Percentiles rank a stretch among this genome's conserved stretches.
Evolutionary conservation across 2,113 vertebrate genomes (phyloP).

Genomic region (Columba janthina): DNA sequence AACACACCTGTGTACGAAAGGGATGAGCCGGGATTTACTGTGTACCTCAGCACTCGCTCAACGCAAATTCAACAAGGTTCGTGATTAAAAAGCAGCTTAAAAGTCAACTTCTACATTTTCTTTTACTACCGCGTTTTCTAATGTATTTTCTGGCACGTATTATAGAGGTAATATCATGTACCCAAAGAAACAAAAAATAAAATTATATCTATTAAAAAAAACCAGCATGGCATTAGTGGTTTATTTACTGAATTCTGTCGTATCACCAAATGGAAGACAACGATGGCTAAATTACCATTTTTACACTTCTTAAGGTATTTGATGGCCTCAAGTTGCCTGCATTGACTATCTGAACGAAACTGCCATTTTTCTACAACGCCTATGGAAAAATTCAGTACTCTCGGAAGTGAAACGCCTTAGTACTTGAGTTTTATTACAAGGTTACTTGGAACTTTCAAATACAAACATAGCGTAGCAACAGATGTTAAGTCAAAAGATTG

Average conservation of each 20-base stretch:
- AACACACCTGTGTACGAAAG: constrained; percentile 37
- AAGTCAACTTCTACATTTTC: constrained; percentile 29
- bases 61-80: neutral
- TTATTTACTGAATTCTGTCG: constrained; percentile 60
- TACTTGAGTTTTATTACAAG: constrained; percentile 24
- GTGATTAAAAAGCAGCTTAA: constrained; percentile 66
- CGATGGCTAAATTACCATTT: constrained; percentile 64
- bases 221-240: constrained; percentile 56
- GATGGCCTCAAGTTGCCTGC: constrained; percentile 47
- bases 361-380: constrained; percentile 18
- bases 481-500: constrained; percentile 49
- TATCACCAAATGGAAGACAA: constrained; percentile 81
- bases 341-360: neutral
- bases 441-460: constrained; percentile 31
- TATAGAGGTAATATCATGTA: constrained; percentile 62
- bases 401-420: constrained; percentile 15
- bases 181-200: constrained; percentile 15
- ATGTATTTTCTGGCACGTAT: constrained; percentile 66
- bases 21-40: neutral
- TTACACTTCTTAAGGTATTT: neutral
- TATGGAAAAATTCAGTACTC: constrained; percentile 51
- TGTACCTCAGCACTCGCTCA: neutral
- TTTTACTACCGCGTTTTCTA: neutral
- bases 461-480: constrained; percentile 51
- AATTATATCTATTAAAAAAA: neutral